Conservation (phyloP, 92 coral and sea anemone species). For the Virgularia gustaviana region DNA sequence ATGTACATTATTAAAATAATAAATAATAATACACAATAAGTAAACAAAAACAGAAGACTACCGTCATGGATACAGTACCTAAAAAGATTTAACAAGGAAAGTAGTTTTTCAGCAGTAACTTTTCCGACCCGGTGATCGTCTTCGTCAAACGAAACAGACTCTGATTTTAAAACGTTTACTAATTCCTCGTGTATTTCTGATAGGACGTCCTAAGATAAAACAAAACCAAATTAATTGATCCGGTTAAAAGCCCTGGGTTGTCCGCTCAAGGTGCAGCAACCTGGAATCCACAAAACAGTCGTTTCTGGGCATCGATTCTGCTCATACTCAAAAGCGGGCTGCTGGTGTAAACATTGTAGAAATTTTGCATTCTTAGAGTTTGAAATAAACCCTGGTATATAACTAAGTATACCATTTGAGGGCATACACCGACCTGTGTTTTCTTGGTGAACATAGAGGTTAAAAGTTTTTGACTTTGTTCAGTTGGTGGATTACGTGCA, state of each 20-base stretch:
- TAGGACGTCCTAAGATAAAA: background rate
- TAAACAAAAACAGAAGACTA: too few relatives aligned
- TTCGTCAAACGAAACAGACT: constrained; percentile 13
- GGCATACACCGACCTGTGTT: too few relatives aligned
- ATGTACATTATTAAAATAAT: too few relatives aligned
- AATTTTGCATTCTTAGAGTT: background rate
- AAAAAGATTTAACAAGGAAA: constrained; percentile 68
- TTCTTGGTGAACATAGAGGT: constrained; percentile 75
- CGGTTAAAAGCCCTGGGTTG: background rate
- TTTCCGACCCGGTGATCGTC: constrained; percentile 42
- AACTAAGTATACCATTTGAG: too few relatives aligned
- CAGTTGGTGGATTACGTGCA: constrained; percentile 68
- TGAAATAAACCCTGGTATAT: background rate
- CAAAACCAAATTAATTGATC: background rate
- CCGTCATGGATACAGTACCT: constrained; percentile 63
- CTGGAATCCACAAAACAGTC: background rate
- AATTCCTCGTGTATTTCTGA: constrained; percentile 8
- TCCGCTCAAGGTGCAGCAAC: background rate
- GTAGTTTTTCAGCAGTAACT: constrained; percentile 65
- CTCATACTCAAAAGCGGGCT: too few relatives aligned
- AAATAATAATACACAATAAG: too few relatives aligned
- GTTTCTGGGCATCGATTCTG: too few relatives aligned
- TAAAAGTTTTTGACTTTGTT: constrained; percentile 69
- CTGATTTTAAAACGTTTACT: constrained; percentile 8
- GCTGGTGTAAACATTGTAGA: too few relatives aligned